Conservation (phyloP, 2,888 invertebrate species). For the Desoria tigrina region DNA sequence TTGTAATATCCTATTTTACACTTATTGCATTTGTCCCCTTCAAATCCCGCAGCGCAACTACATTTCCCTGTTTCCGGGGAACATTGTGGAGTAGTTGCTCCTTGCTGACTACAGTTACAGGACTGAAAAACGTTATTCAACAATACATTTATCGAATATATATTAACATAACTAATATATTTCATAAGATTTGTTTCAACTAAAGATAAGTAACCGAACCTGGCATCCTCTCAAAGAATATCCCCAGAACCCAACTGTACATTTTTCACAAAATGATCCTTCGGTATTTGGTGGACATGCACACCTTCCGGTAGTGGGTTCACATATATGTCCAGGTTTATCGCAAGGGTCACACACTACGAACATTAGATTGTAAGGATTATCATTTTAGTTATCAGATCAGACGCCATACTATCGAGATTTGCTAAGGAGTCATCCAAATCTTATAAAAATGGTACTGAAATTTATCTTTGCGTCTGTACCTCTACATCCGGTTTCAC, state of each 20-base stretch:
- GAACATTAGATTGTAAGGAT: no score
- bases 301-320: constrained; percentile 84
- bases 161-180: no score
- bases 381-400: no score
- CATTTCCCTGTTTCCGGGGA: constrained; percentile 72
- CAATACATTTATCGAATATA: no score
- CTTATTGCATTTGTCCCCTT: constrained; percentile 73
- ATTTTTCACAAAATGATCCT: constrained; percentile 78
- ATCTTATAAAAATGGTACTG: background rate
- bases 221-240: constrained; percentile 77
- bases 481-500: constrained; percentile 76
- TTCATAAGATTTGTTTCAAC: no score
- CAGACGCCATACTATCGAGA: no score
- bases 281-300: constrained; percentile 65
- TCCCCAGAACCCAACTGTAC: constrained; percentile 78
- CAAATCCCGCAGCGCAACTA: constrained; percentile 72
- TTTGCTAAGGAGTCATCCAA: no score
- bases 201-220: no score
- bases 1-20: constrained; percentile 87
- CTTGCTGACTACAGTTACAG: constrained; percentile 73
- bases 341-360: constrained; percentile 78
- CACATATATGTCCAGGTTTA: constrained; percentile 83
- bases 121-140: no score
- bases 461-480: constrained; percentile 46
- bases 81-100: constrained; percentile 70